Evolutionary conservation across 2,113 vertebrate genomes (phyloP), one percentile per base, ranked within the genome.

Genomic region (Chaetodon trifascialis): DNA sequence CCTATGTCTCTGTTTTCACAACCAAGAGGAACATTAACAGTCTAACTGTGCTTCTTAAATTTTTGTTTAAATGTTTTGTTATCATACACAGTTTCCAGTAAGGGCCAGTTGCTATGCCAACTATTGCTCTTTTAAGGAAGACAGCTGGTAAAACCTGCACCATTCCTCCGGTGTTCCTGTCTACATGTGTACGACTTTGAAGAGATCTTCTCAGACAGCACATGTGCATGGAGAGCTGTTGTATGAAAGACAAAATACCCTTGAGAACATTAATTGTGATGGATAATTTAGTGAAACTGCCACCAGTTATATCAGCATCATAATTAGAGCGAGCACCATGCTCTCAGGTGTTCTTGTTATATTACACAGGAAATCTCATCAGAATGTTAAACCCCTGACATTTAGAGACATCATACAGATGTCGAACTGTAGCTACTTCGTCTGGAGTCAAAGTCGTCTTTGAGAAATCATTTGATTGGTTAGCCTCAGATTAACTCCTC

Each of bases 371-470:
- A 66, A 88, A 79, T 85, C 79, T 84, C 69, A 89, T 87, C 84
- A 81, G 49, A 77, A 56, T 56, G 69, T 72, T 73, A 85, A 90
- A 80, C 59, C 78, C 76, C 63, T 62, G 79, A 86, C 83, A 87
- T 91, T 81, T 83, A 56, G 38, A 84, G 44, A 55, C 36, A 36
- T 47, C 42, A 52, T 64, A 75, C 74, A 83, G 55, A 54, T 62
- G 62, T 54, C 58, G 44, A 84, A 47, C 44, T 60, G 19, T 49
- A 64, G 25, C 77, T 55, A 73, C 73, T 66, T 38, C 49, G 52
- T 71, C 72, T 80, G 0, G 44, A 78, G 34, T 68, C 25, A 65
- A 72, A 85, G 49, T 6, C 7, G 1, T 49, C n/a, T 80, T 46
- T 49, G 19, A 19, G 42, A 51, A 76, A 76, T 11, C 4, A 51